Evolutionary conservation across 2,797 vertebrate genomes (phyloP).

Genomic region (Microcaecilia unicolor): DNA sequence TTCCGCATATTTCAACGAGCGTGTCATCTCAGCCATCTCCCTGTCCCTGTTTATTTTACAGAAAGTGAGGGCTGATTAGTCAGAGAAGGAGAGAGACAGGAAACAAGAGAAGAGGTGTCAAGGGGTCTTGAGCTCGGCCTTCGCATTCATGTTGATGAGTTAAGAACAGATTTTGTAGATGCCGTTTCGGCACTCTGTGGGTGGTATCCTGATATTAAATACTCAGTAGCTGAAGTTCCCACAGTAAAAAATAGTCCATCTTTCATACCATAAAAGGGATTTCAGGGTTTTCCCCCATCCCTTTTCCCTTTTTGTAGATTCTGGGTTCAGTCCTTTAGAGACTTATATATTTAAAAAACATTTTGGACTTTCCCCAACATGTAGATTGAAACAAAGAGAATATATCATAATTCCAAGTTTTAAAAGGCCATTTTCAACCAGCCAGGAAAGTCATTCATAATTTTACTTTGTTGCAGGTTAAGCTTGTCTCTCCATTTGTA

Average conservation of each 20-base stretch:
- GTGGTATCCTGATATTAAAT: constrained; percentile 31
- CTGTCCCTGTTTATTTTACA: constrained; percentile 39
- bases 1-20: constrained; percentile 18
- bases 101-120: constrained; percentile 25
- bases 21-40: constrained; percentile 4
- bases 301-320: too few species aligned
- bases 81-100: constrained; percentile 26
- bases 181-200: constrained; percentile 34
- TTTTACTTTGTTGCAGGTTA: too few species aligned
- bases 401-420: too few species aligned
- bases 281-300: too few species aligned
- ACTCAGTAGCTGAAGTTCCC: constrained; percentile 31
- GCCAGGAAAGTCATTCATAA: too few species aligned
- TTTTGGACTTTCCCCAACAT: too few species aligned
- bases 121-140: neutral
- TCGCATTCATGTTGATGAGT: constrained; percentile 3
- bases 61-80: constrained; percentile 39
- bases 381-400: too few species aligned
- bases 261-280: constrained; percentile 30
- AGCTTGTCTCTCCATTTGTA: too few species aligned
- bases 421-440: too few species aligned
- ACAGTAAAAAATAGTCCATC: too few species aligned
- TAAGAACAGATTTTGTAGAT: neutral
- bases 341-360: too few species aligned
- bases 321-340: too few species aligned